These are phyloP conservation scores for Mylabris phalerata DNA, from an alignment of 1,140 invertebrate genomes.

Conservation along the genomic window DNA sequence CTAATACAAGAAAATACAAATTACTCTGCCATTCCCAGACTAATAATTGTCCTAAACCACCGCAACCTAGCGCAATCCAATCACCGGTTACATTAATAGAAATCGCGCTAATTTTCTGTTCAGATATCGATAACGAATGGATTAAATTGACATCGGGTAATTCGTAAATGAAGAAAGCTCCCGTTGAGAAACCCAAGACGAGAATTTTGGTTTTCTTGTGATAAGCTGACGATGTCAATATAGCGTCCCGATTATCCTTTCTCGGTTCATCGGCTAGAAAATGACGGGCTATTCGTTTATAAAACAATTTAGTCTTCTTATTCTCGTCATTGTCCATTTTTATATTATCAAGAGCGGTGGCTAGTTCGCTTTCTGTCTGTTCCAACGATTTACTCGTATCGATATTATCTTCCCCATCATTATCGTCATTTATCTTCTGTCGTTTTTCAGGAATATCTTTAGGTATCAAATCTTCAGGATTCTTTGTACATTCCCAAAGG, in stretches of 20 bases:
- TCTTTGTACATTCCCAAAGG: slow-evolving; percentile 81
- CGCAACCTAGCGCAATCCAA: slow-evolving; percentile 89
- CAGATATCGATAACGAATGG: slow-evolving; percentile 81
- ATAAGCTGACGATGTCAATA: slow-evolving; percentile 71
- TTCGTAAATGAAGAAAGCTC: slow-evolving; percentile 85
- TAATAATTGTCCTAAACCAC: slow-evolving; percentile 77
- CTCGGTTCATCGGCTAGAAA: slow-evolving; percentile 64
- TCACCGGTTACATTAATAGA: slow-evolving; percentile 82
- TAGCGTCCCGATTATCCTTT: slow-evolving; percentile 52
- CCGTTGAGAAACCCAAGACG: slow-evolving; percentile 72
- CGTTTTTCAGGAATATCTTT: slow-evolving; percentile 32
- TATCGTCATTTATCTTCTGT: slow-evolving; percentile 34
- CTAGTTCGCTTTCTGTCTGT: slow-evolving; percentile 44
- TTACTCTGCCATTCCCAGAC: slow-evolving; percentile 98
- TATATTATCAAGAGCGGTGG: slow-evolving; percentile 45
- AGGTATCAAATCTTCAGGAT: slow-evolving; percentile 55
- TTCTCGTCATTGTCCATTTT: slow-evolving; percentile 41
- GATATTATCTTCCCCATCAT: slow-evolving; percentile 54
- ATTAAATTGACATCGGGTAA: slow-evolving; percentile 88
- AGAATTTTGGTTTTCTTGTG: slow-evolving; percentile 72
- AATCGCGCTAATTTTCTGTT: slow-evolving; percentile 73
- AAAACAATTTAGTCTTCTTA: slow-evolving; percentile 50
- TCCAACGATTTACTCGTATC: slow-evolving; percentile 44
- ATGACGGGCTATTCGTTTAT: slow-evolving; percentile 61
- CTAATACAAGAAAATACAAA: no score